phyloP scores from a whole-genome alignment of 2,888 invertebrate species.

The Germaria angustata region DNA sequence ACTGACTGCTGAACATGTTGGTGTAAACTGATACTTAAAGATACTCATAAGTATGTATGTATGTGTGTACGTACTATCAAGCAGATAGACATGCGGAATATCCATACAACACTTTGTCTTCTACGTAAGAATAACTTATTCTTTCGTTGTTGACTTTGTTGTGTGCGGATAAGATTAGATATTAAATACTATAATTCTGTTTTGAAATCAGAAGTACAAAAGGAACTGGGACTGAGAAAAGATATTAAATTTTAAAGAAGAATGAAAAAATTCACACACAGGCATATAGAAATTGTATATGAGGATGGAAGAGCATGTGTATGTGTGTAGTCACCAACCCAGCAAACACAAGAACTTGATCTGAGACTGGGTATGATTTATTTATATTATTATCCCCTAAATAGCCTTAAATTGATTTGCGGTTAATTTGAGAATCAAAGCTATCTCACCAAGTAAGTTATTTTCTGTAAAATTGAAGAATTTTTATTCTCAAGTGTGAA shows the following conservation, averaged over 20 bases:
- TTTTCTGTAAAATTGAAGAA: too few relatives aligned
- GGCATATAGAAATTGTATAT: background rate
- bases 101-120: background rate
- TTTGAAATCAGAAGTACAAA: slow-evolving; percentile 15
- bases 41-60: too few relatives aligned
- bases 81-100: background rate
- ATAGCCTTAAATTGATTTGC: too few relatives aligned
- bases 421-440: too few relatives aligned
- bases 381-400: too few relatives aligned
- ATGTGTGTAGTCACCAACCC: background rate
- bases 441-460: too few relatives aligned
- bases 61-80: too few relatives aligned
- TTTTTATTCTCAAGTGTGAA: too few relatives aligned
- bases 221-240: background rate
- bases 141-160: slow-evolving; percentile 1
- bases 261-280: background rate
- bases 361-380: too few relatives aligned
- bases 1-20: slow-evolving; percentile 36
- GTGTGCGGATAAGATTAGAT: slow-evolving; percentile 18
- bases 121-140: background rate
- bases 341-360: background rate
- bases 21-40: slow-evolving; percentile 41
- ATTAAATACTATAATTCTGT: slow-evolving; percentile 37
- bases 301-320: background rate
- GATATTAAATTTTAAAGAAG: slow-evolving; percentile 15